Base-by-base conservation (phyloP, 2,888 invertebrate species). In the Toxonevra muliebris region DNA sequence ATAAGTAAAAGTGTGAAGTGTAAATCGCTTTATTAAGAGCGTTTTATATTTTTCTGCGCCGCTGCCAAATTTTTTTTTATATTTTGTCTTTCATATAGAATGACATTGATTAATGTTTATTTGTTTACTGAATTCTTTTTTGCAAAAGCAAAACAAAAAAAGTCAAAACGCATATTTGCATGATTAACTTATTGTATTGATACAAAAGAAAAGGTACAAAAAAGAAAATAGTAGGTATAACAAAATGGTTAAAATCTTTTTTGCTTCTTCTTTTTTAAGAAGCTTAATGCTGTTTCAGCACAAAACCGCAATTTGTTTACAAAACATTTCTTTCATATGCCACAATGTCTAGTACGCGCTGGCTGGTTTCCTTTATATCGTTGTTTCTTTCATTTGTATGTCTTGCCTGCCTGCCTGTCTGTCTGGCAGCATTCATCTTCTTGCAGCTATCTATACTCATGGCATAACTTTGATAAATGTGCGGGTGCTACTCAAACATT, bases 41-140 rank as follows among this genome's bases (percentile, higher is more conserved):
- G 30, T 30, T 30, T 30, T 30, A 30, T 30, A 30, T 30, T 30
- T 7, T 30, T 30, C 30, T 30, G 30, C 30, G 7, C 7, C 30
- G 30, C 30, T 30, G 7, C 30, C 30, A 30, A 30, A 30, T 4
- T 7, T 30, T 30, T 30, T 30, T 30, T 7, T 30, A n/a, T n/a
- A n/a, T 30, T 30, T 30, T 30, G 2, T 30, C 30, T 30, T 30
- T 4, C 30, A 30, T 15, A 1, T 54, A 66, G 60, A 43, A 48
- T 53, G 66, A 66, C 66, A 54, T 54, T 66, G 66, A 66, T 66
- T 66, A 66, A 66, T 66, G 66, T 66, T 40, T 66, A 54, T 66
- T 66, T 66, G 61, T 66, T 66, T 60, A 50, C 50, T 15, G 20
- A 58, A 41, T 65, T 65, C 30, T 54, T 54, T 13, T 20, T 20